Percentiles rank a stretch among this genome's conserved stretches.
These are phyloP conservation scores for Phyto melanocephala DNA, from an alignment of 2,888 invertebrate species.

Conservation along the genomic window DNA sequence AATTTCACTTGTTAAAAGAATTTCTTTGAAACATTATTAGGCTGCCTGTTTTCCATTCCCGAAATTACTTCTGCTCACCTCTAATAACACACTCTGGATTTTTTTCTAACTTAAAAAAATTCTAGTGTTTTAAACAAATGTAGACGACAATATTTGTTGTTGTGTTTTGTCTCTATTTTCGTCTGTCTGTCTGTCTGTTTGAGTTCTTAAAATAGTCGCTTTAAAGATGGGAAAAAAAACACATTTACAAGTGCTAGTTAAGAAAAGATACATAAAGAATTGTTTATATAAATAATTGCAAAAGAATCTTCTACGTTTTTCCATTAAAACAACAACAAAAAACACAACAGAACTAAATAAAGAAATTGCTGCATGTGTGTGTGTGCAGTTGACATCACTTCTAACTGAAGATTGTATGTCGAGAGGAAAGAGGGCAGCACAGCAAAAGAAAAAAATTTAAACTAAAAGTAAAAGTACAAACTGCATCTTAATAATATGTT, in stretches of 20 bases:
- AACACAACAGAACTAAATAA: not conserved
- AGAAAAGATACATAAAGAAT: constrained; percentile 21
- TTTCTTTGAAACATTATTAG: too few relatives aligned
- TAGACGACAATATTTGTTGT: not conserved
- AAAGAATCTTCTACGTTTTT: not conserved
- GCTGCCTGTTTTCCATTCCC: not conserved
- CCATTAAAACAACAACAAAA: not conserved
- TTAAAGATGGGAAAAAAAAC: not conserved
- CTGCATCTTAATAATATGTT: not conserved
- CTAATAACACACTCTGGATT: not conserved
- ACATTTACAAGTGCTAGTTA: constrained; percentile 48
- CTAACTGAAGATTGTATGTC: constrained; percentile 29
- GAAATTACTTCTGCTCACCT: not conserved
- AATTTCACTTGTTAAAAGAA: too few relatives aligned
- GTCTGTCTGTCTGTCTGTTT: not conserved
- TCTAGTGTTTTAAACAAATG: not conserved
- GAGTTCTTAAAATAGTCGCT: constrained; percentile 25
- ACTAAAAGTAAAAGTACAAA: constrained; percentile 22
- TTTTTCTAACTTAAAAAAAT: not conserved
- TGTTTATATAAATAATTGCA: constrained; percentile 49
- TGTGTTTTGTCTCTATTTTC: not conserved
- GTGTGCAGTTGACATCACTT: constrained; percentile 49
- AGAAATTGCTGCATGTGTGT: constrained; percentile 22
- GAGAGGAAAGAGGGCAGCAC: not conserved
- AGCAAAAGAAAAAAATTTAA: not conserved